Evolutionary conservation across 1,140 invertebrate species (phyloP).

Genomic region (Portunus trituberculatus): DNA sequence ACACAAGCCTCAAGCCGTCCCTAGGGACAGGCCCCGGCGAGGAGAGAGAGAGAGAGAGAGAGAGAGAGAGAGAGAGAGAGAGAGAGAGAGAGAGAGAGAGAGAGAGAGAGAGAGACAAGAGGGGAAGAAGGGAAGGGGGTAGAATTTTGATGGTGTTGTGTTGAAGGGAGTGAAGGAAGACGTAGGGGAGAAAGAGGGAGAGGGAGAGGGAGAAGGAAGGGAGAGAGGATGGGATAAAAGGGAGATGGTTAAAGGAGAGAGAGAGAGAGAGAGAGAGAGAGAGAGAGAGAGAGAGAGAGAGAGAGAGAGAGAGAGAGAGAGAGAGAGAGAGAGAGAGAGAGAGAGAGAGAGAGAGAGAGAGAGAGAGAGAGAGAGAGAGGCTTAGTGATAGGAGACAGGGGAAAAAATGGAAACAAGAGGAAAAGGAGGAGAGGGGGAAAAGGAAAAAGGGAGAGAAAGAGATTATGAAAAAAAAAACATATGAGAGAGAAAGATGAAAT

Average conservation of each 20-base stretch:
- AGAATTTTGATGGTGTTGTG: neutral
- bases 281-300: neutral
- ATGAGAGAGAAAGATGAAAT: neutral
- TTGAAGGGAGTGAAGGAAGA: constrained; percentile 15
- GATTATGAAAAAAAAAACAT: neutral
- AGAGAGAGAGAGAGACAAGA: neutral
- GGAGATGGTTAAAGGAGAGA: too few species aligned
- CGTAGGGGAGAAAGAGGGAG: neutral
- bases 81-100: neutral
- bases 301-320: neutral
- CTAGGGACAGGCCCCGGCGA: too few species aligned
- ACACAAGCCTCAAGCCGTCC: neutral
- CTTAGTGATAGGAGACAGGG: neutral
- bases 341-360: too few species aligned
- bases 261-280: too few species aligned
- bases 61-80: neutral
- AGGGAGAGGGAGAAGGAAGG: neutral
- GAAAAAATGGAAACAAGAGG: neutral
- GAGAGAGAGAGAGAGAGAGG: neutral
- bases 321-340: too few species aligned
- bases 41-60: neutral
- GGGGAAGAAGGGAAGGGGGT: neutral
- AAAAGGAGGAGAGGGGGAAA: neutral
- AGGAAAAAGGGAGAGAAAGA: neutral
- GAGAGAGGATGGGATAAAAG: neutral